Evolutionary conservation across 2,888 invertebrate species (phyloP).

Genomic region (Fabriciana adippe): DNA sequence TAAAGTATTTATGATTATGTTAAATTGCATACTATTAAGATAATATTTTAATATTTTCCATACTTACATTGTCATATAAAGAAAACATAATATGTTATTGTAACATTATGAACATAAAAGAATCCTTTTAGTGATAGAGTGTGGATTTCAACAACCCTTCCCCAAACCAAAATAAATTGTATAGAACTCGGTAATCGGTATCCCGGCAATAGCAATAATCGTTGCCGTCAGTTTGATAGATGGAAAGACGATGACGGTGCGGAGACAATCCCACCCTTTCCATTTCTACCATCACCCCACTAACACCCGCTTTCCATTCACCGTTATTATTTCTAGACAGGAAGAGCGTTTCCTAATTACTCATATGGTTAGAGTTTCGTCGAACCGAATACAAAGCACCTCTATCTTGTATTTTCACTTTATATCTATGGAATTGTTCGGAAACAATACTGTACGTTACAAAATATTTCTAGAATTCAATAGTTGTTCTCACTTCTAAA

Average conservation of each 20-base stretch:
- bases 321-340: constrained; percentile 22
- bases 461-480: constrained; percentile 13
- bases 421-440: not conserved
- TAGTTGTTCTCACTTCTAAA: constrained; percentile 18
- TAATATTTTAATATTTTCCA: too few species aligned
- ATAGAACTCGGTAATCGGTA: constrained; percentile 49
- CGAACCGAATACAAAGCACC: constrained; percentile 1
- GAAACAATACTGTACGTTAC: constrained; percentile 7
- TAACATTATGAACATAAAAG: not conserved
- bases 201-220: constrained; percentile 63
- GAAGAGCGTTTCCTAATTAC: constrained; percentile 28
- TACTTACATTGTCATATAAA: too few species aligned
- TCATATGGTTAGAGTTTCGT: not conserved
- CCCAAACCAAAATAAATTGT: constrained; percentile 53
- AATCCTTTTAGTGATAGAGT: constrained; percentile 38
- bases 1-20: too few species aligned
- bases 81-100: not conserved
- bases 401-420: constrained; percentile 3
- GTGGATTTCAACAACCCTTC: constrained; percentile 50
- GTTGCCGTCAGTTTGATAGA: constrained; percentile 73
- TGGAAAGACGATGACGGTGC: constrained; percentile 66
- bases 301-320: constrained; percentile 42
- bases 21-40: too few species aligned
- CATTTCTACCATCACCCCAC: constrained; percentile 42
- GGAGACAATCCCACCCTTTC: constrained; percentile 46